Conservation (phyloP, 2,797 vertebrate genomes). For the Melanotaenia nigrans region DNA sequence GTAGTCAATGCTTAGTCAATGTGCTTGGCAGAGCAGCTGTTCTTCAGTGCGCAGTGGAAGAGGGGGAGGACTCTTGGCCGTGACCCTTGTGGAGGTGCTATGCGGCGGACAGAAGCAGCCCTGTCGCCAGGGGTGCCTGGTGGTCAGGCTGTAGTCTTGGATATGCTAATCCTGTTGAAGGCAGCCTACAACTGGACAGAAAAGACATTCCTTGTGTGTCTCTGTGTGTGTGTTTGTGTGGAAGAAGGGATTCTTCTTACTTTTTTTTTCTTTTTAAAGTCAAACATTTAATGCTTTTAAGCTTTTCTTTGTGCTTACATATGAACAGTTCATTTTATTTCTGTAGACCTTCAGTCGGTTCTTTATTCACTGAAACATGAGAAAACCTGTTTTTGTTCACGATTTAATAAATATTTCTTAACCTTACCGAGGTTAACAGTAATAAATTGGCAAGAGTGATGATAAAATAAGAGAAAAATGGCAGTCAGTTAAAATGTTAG, state of each 20-base stretch:
- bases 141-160: slow-evolving; percentile 52
- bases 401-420: slow-evolving; percentile 24
- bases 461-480: slow-evolving; percentile 13
- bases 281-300: background rate
- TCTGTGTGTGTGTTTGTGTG: slow-evolving; percentile 11
- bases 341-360: slow-evolving; percentile 14
- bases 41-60: slow-evolving; percentile 59
- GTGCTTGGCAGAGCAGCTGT: slow-evolving; percentile 79
- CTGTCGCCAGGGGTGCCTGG: slow-evolving; percentile 65
- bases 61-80: slow-evolving; percentile 71
- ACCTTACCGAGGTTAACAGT: slow-evolving; percentile 10
- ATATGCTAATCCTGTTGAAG: slow-evolving; percentile 53
- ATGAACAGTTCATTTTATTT: background rate
- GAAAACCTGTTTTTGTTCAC: slow-evolving; percentile 27
- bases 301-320: background rate
- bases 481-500: slow-evolving; percentile 10
- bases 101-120: slow-evolving; percentile 69
- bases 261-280: background rate
- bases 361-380: slow-evolving; percentile 15
- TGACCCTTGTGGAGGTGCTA: slow-evolving; percentile 75
- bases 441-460: slow-evolving; percentile 18
- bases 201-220: slow-evolving; percentile 17
- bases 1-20: slow-evolving; percentile 77
- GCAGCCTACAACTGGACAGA: slow-evolving; percentile 37
- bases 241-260: background rate